phyloP scores from a whole-genome alignment of 1,140 invertebrate species.

The Homarus americanus region DNA sequence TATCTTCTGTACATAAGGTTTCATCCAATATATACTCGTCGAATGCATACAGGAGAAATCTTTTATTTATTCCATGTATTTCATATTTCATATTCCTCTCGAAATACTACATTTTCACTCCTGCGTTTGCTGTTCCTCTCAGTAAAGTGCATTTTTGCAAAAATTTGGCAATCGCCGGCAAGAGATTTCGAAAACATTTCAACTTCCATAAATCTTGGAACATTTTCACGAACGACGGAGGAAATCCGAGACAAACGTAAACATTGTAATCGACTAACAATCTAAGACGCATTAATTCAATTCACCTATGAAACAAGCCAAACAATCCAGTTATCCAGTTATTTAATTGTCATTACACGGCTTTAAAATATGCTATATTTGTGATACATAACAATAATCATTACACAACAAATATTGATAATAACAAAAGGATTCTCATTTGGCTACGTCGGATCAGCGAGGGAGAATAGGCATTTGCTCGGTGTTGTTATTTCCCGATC shows the following conservation, averaged over 20 bases:
- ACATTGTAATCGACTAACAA: no score
- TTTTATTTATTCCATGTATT: neutral
- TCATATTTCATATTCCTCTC: neutral
- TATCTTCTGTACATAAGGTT: neutral
- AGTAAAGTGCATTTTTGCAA: neutral
- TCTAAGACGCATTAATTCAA: no score
- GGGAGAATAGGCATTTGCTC: neutral
- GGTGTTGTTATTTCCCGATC: neutral
- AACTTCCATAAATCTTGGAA: neutral
- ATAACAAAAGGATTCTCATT: neutral
- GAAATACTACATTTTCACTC: neutral
- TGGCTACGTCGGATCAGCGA: neutral
- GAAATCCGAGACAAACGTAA: neutral
- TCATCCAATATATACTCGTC: neutral
- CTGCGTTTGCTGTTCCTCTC: neutral
- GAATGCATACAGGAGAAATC: neutral
- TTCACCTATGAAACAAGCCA: no score
- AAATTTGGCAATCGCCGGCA: neutral
- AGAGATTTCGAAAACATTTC: neutral
- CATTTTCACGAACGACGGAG: neutral
- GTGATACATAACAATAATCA: no score
- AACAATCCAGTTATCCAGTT: no score
- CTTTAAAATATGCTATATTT: no score
- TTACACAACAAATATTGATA: no score
- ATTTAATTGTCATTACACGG: no score